Conservation (phyloP, 2,888 invertebrate species). For the Matsumyia berberina region DNA sequence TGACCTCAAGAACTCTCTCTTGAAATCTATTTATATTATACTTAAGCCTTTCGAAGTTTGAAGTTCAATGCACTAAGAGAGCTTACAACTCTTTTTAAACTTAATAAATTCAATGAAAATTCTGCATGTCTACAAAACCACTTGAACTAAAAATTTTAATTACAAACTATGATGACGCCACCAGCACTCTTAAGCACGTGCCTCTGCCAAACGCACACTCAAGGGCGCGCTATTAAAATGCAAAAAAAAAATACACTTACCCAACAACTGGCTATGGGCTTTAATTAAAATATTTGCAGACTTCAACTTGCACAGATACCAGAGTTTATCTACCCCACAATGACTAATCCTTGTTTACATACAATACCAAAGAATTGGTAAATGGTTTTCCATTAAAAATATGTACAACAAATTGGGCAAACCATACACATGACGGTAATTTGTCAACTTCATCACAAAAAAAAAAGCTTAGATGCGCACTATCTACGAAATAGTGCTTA, state of each 20-base stretch:
- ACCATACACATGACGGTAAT: slow-evolving; percentile 26
- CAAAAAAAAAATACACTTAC: slow-evolving; percentile 38
- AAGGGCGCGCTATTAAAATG: slow-evolving; percentile 45
- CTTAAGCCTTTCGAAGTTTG: too few relatives aligned
- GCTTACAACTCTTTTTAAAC: neutral
- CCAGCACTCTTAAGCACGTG: slow-evolving; percentile 32
- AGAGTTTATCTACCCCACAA: neutral
- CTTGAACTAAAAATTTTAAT: slow-evolving; percentile 18
- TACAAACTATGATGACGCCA: slow-evolving; percentile 45
- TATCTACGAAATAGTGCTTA: slow-evolving; percentile 35
- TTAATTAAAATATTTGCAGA: slow-evolving; percentile 9
- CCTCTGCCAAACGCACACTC: slow-evolving; percentile 23
- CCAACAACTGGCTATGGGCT: slow-evolving; percentile 1
- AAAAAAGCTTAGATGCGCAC: slow-evolving; percentile 32
- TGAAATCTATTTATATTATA: too few relatives aligned
- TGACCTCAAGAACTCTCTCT: too few relatives aligned
- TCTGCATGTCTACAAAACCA: neutral
- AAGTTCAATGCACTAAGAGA: too few relatives aligned
- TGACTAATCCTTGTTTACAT: slow-evolving; percentile 1
- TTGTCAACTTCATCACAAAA: slow-evolving; percentile 23
- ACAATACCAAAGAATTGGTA: neutral
- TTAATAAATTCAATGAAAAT: neutral
- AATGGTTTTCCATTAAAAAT: neutral
- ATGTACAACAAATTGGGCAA: neutral
- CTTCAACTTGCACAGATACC: slow-evolving; percentile 1